These are phyloP conservation scores for Machaerirhynchus nigripectus DNA, from an alignment of 2,113 vertebrate species.

Conservation along the genomic window DNA sequence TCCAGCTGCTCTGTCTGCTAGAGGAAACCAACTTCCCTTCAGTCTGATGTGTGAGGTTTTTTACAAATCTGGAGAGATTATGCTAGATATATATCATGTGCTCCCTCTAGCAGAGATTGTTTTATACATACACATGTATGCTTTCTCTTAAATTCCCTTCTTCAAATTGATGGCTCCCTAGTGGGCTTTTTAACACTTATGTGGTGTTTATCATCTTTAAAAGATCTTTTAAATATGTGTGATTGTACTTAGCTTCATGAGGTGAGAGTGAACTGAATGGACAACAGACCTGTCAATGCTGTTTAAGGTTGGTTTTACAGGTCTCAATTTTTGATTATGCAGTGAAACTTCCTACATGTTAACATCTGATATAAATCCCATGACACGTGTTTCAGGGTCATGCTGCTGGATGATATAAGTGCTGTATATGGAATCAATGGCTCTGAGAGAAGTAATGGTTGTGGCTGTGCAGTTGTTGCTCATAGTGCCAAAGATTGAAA, in stretches of 20 bases:
- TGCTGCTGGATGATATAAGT: slow-evolving; percentile 29
- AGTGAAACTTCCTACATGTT: slow-evolving; percentile 13
- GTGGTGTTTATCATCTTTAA: slow-evolving; percentile 53
- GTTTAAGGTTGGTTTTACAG: slow-evolving; percentile 33
- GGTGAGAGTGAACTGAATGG: slow-evolving; percentile 17
- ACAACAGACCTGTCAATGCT: slow-evolving; percentile 34
- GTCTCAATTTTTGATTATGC: slow-evolving; percentile 31
- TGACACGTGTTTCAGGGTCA: not conserved
- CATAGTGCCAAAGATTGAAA: not conserved
- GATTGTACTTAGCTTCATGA: slow-evolving; percentile 41
- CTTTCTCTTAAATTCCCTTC: slow-evolving; percentile 40
- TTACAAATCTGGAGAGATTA: slow-evolving; percentile 41
- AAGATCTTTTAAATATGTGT: slow-evolving; percentile 38
- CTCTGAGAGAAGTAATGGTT: not conserved
- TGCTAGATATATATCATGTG: slow-evolving; percentile 38
- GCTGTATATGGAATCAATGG: not conserved
- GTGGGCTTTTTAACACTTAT: slow-evolving; percentile 45
- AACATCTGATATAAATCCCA: slow-evolving; percentile 30
- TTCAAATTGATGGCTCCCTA: slow-evolving; percentile 52
- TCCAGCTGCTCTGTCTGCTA: not conserved
- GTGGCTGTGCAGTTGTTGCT: not conserved
- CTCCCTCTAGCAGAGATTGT: slow-evolving; percentile 12
- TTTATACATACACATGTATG: not conserved
- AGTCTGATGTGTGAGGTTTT: not conserved
- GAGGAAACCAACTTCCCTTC: not conserved